Conservation (phyloP, 2,888 invertebrate genomes). For the Lamellibrachia satsuma region DNA sequence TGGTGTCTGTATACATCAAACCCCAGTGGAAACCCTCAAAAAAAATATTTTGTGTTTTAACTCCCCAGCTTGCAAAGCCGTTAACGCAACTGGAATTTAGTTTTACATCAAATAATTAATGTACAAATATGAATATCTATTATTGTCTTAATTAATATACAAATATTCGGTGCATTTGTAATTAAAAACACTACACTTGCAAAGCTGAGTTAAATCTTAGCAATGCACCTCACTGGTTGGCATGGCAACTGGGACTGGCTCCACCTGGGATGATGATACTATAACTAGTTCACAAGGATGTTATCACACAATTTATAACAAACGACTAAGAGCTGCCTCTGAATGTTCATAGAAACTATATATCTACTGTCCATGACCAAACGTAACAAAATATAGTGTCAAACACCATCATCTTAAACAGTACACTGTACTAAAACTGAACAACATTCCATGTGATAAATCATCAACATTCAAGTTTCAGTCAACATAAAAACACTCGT, state of each 20-base stretch:
- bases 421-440: not conserved
- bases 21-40: not conserved
- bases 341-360: slow-evolving; percentile 10
- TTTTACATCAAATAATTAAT: too few species aligned
- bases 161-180: not conserved
- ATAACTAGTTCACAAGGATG: not conserved
- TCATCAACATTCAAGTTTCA: not conserved
- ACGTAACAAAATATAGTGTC: not conserved
- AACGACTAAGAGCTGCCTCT: not conserved
- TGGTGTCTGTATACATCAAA: not conserved
- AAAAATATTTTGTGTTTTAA: not conserved
- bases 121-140: not conserved
- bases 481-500: not conserved
- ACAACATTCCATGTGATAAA: not conserved
- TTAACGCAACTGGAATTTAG: too few species aligned
- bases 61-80: not conserved
- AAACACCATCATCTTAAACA: not conserved
- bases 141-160: not conserved
- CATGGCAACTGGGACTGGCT: not conserved
- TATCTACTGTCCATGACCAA: not conserved
- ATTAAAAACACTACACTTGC: too few species aligned
- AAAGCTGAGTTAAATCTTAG: not conserved
- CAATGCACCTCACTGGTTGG: not conserved
- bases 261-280: not conserved
- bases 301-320: not conserved